Percentiles rank a stretch among this genome's conserved stretches.
phyloP scores from a whole-genome alignment of 2,888 invertebrate genomes.

The Megastigmus dorsalis region DNA sequence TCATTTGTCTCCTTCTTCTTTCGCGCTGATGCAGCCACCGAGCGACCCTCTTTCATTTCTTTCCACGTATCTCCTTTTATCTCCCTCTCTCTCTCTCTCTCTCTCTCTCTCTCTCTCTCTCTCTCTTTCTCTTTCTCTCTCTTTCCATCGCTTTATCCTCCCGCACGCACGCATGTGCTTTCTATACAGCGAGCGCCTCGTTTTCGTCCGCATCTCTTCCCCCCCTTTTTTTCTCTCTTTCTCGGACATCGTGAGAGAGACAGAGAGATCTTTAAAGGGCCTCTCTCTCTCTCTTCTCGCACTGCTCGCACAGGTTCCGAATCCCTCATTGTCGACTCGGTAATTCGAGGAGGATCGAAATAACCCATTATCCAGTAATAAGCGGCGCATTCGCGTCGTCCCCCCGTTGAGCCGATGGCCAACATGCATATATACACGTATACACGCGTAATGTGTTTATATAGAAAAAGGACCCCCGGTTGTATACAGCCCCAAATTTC shows the following conservation, averaged over 20 bases:
- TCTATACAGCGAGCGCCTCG: too few relatives aligned
- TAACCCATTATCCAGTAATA: constrained; percentile 71
- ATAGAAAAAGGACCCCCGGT: constrained; percentile 32
- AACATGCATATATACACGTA: too few relatives aligned
- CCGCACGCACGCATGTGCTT: background rate
- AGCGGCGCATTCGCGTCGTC: constrained; percentile 64
- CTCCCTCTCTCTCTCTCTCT: constrained; percentile 32
- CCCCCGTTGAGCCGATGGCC: background rate
- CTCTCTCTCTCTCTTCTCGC: too few relatives aligned
- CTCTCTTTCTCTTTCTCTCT: constrained; percentile 28
- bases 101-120: constrained; percentile 5
- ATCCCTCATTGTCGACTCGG: constrained; percentile 71
- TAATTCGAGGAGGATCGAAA: constrained; percentile 72
- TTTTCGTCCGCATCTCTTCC: background rate
- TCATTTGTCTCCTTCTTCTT: constrained; percentile 64
- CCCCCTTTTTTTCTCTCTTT: constrained; percentile 24
- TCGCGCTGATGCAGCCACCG: constrained; percentile 52
- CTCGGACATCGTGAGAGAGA: too few relatives aligned
- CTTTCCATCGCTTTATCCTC: constrained; percentile 24
- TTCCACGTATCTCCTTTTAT: constrained; percentile 47
- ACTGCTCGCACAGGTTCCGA: too few relatives aligned
- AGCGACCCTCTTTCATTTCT: constrained; percentile 54
- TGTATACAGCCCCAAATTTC: background rate
- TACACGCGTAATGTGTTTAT: constrained; percentile 23
- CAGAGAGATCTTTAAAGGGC: constrained; percentile 56